phyloP scores from a whole-genome alignment of 2,797 vertebrate species.

The Phrynocephalus vlangalii region DNA sequence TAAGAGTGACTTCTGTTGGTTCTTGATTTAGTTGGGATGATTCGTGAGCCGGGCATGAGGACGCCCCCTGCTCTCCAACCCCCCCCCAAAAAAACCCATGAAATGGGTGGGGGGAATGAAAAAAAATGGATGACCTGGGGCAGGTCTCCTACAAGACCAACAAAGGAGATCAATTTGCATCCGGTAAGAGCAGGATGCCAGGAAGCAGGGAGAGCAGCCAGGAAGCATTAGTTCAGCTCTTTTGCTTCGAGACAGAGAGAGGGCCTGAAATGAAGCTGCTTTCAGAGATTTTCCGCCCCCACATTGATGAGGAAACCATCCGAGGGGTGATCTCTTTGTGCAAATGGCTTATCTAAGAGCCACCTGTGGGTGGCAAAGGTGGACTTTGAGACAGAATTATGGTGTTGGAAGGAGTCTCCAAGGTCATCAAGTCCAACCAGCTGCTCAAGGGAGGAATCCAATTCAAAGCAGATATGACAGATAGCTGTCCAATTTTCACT shows the following conservation, averaged over 20 bases:
- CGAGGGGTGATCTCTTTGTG: not conserved
- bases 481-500: too few relatives aligned
- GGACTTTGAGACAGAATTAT: too few relatives aligned
- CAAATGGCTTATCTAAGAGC: not conserved
- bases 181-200: not conserved
- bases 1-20: not conserved
- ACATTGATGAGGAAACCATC: slow-evolving; percentile 26
- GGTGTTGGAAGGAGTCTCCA: too few relatives aligned
- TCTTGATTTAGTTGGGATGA: slow-evolving; percentile 27
- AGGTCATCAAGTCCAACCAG: too few relatives aligned
- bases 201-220: not conserved
- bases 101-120: not conserved
- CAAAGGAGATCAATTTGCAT: slow-evolving; percentile 7
- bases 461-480: too few relatives aligned
- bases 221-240: not conserved
- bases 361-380: too few relatives aligned
- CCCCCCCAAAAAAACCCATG: too few relatives aligned
- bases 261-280: not conserved
- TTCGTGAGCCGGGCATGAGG: slow-evolving; percentile 19
- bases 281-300: not conserved
- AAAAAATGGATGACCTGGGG: not conserved
- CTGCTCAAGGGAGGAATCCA: too few relatives aligned
- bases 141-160: not conserved
- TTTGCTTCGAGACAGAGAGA: not conserved
- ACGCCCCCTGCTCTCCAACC: too few relatives aligned